Evolutionary conservation across 1,140 invertebrate species (phyloP), one percentile per base, ranked within the genome.

Genomic region (Holcopasites calliopsidis): DNA sequence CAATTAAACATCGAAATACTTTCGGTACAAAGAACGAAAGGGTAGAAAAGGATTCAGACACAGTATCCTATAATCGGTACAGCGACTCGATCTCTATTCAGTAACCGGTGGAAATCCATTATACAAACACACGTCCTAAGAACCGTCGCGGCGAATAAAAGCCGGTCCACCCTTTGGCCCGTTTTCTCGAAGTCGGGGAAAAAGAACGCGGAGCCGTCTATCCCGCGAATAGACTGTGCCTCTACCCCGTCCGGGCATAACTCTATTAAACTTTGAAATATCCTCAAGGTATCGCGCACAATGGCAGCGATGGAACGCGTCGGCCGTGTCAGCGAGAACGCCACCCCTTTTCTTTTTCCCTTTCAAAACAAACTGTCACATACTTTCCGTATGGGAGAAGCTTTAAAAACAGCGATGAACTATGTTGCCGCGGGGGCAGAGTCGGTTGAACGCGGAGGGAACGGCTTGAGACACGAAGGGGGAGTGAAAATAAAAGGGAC

Each of bases 231-330:
- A 66, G 61, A 66, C 71, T 66, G 71, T 31, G 42, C 8, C 60
- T 40, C 35, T 38, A 26, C 60, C 40, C 4, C 38, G 23, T 38
- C n/a, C 16, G 65, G 61, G 68, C 69, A 82, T 80, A 82, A 82
- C 80, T 82, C 80, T 77, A 82, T 82, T 82, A 82, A 82, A 82
- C 79, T 82, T 82, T 82, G 79, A 81, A 81, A 82, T 81, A 69
- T 82, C 80, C 57, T 62, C 61, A 75, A 70, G 78, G 78, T 81
- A 76, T 81, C 61, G 38, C 62, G 79, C 49, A 81, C 80, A 82
- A 82, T 82, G 79, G 65, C 31, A 40, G 23, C 58, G 75, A 58
- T 76, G 73, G 47, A 80, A 65, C 71, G 68, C 73, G 66, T 73
- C 69, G 75, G 52, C 70, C 77, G 71, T 74, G 81, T 83, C 79